Percentiles rank a stretch among this genome's conserved stretches.
These are phyloP conservation scores for Chloroclystis v-ata DNA, from an alignment of 2,888 invertebrate genomes.

Conservation along the genomic window DNA sequence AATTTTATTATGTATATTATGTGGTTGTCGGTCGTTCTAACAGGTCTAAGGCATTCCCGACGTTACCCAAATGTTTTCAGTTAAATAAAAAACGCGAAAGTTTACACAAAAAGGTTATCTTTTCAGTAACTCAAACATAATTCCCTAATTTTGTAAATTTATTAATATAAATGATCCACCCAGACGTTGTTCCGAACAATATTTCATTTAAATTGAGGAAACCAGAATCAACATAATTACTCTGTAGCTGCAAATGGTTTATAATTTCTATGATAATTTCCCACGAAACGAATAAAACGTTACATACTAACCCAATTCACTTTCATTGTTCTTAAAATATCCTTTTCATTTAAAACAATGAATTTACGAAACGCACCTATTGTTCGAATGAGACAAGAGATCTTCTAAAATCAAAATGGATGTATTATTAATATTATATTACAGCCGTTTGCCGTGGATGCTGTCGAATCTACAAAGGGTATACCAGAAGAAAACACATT, in stretches of 20 bases:
- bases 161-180: neutral
- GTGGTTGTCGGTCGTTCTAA: too few relatives aligned
- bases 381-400: too few relatives aligned
- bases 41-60: too few relatives aligned
- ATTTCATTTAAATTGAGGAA: conserved; percentile 9
- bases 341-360: neutral
- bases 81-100: too few relatives aligned
- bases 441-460: too few relatives aligned
- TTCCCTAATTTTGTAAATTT: neutral
- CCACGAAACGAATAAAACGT: neutral
- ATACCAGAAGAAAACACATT: too few relatives aligned
- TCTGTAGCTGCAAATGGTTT: neutral
- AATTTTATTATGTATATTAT: too few relatives aligned
- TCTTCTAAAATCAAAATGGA: too few relatives aligned
- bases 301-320: neutral
- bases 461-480: too few relatives aligned
- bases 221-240: conserved; percentile 11
- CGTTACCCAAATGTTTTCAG: too few relatives aligned
- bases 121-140: neutral
- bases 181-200: conserved; percentile 1
- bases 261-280: neutral
- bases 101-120: too few relatives aligned
- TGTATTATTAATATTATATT: too few relatives aligned
- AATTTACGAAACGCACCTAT: conserved; percentile 3
- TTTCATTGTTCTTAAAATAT: neutral